Base-by-base conservation (phyloP, 2,113 vertebrate species). In the Plectropomus leopardus region DNA sequence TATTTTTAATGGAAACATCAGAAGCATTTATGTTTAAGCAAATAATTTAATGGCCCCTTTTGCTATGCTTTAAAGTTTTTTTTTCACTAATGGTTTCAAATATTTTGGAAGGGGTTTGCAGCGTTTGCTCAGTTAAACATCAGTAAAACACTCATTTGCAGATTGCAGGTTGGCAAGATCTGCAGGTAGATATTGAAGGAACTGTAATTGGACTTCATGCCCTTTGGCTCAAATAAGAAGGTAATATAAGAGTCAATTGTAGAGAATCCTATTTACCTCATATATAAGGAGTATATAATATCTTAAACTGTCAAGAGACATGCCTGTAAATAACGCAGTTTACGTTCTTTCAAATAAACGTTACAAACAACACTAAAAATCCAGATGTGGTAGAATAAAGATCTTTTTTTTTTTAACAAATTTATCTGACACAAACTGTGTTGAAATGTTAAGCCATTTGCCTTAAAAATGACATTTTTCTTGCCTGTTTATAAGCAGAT, bases 81-180 rank as follows among this genome's bases (percentile, higher is more conserved):
- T 74, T 78, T 71, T 28, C 79, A 50, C 86, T 88, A 91, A 93
- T 90, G 80, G 89, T 89, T 88, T 86, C 82, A 88, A 92, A 94
- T 93, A 91, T 94, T 93, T 92, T 93, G 84, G 82, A 89, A 88
- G 68, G 80, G 82, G 73, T 91, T 91, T 89, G 73, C 80, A 86
- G 76, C 89, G 86, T 94, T 94, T 93, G 84, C 88, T 72, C 84
- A 89, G 90, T 88, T 88, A 88, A 92, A 92, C 84, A 72, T 84
- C 77, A 91, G 83, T 79, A 80, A 93, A 91, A 90, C 89, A 64
- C 89, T 93, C 85, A 92, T 94, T 94, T 93, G 91, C 91, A 93
- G 87, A 93, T 89, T 89, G 84, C 82, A 86, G 88, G 83, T 90
- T 93, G 90, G 92, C 88, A 82, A 92, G 92, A 94, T 93, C 67